Evolutionary conservation across 2,888 invertebrate genomes (phyloP).

Genomic region (Muscina levida): DNA sequence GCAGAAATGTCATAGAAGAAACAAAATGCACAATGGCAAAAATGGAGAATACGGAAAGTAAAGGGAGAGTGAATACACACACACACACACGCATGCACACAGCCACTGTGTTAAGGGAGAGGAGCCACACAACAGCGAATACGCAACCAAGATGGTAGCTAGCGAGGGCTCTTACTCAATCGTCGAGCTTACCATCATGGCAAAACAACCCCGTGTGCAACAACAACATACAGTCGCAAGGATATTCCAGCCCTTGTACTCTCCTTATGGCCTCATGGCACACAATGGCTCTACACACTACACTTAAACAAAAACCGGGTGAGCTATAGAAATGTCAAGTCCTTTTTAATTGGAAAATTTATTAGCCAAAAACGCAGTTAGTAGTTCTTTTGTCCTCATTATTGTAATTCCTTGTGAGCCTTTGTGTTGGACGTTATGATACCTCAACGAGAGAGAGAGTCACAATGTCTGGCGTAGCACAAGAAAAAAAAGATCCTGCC

Average conservation of each 20-base stretch:
- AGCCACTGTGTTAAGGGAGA: background rate
- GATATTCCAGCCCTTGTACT: background rate
- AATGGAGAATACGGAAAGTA: conserved; percentile 31
- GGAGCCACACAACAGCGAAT: background rate
- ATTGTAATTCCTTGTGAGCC: conserved; percentile 12
- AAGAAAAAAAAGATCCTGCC: conserved; percentile 20
- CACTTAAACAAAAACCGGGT: conserved; percentile 21
- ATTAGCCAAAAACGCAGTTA: conserved; percentile 69
- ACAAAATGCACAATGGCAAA: conserved; percentile 26
- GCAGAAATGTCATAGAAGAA: conserved; percentile 20
- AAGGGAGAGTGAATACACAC: conserved; percentile 17
- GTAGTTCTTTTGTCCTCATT: conserved; percentile 29
- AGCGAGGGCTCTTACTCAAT: conserved; percentile 13
- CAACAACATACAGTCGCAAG: background rate
- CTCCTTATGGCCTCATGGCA: background rate
- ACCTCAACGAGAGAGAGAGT: background rate
- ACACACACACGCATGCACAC: background rate
- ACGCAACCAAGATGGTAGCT: background rate
- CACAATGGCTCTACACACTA: conserved; percentile 31
- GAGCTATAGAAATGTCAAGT: conserved; percentile 73
- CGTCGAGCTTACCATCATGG: conserved; percentile 21
- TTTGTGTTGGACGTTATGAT: background rate
- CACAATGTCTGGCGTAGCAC: conserved; percentile 36
- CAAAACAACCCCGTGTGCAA: conserved; percentile 1
- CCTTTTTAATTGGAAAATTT: conserved; percentile 77